Conservation (phyloP, 2,113 vertebrate species). For the Etheostoma spectabile region DNA sequence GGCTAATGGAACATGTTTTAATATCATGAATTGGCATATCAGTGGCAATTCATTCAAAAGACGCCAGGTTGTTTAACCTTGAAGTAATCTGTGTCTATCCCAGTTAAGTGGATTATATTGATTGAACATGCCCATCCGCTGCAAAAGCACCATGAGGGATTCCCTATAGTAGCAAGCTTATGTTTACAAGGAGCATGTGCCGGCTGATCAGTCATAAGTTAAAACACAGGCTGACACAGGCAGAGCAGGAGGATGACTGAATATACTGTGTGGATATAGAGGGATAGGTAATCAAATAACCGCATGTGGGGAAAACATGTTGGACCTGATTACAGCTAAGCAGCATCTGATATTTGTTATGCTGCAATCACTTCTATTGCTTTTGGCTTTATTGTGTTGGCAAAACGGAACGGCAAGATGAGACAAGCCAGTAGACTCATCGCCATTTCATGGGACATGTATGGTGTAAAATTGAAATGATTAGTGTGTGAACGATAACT, state of each 20-base stretch:
- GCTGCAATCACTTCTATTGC: slow-evolving; percentile 16
- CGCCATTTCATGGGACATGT: background rate
- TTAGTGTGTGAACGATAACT: background rate
- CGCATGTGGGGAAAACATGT: slow-evolving; percentile 23
- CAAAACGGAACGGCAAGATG: background rate
- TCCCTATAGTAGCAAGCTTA: slow-evolving; percentile 40
- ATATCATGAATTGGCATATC: slow-evolving; percentile 23
- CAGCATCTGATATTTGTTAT: slow-evolving; percentile 7
- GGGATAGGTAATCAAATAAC: slow-evolving; percentile 29
- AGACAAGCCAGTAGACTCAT: slow-evolving; percentile 16
- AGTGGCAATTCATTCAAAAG: slow-evolving; percentile 51
- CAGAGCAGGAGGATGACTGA: slow-evolving; percentile 34
- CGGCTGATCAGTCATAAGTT: slow-evolving; percentile 46
- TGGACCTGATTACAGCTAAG: slow-evolving; percentile 43
- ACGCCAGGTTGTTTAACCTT: slow-evolving; percentile 67
- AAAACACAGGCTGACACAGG: slow-evolving; percentile 19
- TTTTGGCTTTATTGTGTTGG: slow-evolving; percentile 25
- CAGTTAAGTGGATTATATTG: slow-evolving; percentile 74
- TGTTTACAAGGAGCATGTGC: slow-evolving; percentile 69
- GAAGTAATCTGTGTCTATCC: slow-evolving; percentile 68
- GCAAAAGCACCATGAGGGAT: slow-evolving; percentile 55
- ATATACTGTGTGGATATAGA: slow-evolving; percentile 24
- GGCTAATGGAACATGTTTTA: slow-evolving; percentile 45
- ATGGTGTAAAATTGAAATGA: background rate
- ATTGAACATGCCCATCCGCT: slow-evolving; percentile 62